Evolutionary conservation across 2,888 invertebrate species (phyloP).

Genomic region (Oegoconia quadripuncta): DNA sequence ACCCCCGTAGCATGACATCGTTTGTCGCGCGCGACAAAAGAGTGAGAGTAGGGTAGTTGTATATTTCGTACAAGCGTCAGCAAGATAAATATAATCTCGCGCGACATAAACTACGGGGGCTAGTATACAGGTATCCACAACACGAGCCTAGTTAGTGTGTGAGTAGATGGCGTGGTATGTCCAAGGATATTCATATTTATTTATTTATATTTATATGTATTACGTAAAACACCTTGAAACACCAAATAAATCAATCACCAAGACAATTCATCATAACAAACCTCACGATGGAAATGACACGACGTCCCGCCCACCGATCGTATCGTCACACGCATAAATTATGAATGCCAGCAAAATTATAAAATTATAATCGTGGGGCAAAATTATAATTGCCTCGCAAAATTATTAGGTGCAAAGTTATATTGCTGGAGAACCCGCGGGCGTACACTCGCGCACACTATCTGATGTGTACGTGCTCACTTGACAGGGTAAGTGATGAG

Average conservation of each 20-base stretch:
- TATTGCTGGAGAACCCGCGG: constrained; percentile 47
- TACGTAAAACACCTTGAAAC: constrained; percentile 9
- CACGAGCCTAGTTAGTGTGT: too few relatives aligned
- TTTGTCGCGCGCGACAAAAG: too few relatives aligned
- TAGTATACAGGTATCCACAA: too few relatives aligned
- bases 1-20: too few relatives aligned
- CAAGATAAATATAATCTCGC: too few relatives aligned
- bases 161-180: too few relatives aligned
- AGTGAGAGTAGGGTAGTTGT: too few relatives aligned
- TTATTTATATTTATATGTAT: neutral
- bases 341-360: constrained; percentile 17
- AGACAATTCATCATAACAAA: constrained; percentile 27
- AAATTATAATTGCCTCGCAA: constrained; percentile 63
- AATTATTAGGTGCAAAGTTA: constrained; percentile 72
- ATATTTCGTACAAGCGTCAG: too few relatives aligned
- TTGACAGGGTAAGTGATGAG: constrained; percentile 59
- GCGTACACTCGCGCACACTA: constrained; percentile 33
- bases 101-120: too few relatives aligned
- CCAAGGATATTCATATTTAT: neutral
- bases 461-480: constrained; percentile 49
- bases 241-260: constrained; percentile 30
- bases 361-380: constrained; percentile 26
- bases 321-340: constrained; percentile 24
- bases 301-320: constrained; percentile 24
- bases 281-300: constrained; percentile 23